These are phyloP conservation scores for Chloropsis cyanopogon DNA, from an alignment of 2,113 vertebrate species.

Conservation along the genomic window DNA sequence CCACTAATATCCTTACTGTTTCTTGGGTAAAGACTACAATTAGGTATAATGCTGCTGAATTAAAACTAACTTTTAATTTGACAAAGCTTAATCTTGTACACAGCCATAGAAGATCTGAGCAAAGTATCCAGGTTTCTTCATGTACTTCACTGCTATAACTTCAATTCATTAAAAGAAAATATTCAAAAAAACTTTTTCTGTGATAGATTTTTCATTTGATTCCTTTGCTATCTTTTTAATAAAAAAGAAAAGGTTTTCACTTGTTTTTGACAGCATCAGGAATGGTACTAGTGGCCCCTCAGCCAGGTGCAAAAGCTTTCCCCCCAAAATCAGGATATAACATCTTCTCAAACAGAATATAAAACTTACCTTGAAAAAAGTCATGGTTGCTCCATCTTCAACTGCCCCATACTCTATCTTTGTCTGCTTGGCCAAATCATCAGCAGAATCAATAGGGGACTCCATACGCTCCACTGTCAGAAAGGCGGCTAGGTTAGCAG, in stretches of 20 bases:
- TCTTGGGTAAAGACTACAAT: background rate
- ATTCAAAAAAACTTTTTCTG: background rate
- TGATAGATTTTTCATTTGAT: background rate
- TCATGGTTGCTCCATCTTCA: slow-evolving; percentile 95
- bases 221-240: background rate
- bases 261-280: background rate
- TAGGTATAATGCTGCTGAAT: background rate
- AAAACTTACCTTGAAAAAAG: slow-evolving; percentile 92
- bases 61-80: background rate
- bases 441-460: slow-evolving; percentile 96
- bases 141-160: background rate
- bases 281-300: rapidly evolving
- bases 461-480: slow-evolving; percentile 99
- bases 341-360: background rate
- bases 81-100: background rate
- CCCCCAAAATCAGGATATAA: background rate
- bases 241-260: background rate
- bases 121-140: background rate
- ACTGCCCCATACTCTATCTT: slow-evolving; percentile 97
- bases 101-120: background rate
- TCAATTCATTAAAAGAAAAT: background rate
- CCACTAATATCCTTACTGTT: background rate
- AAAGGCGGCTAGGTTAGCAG: slow-evolving; percentile 98
- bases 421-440: slow-evolving; percentile 97
- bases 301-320: background rate